Conservation (phyloP, 2,888 invertebrate species). For the Bibio marci region DNA sequence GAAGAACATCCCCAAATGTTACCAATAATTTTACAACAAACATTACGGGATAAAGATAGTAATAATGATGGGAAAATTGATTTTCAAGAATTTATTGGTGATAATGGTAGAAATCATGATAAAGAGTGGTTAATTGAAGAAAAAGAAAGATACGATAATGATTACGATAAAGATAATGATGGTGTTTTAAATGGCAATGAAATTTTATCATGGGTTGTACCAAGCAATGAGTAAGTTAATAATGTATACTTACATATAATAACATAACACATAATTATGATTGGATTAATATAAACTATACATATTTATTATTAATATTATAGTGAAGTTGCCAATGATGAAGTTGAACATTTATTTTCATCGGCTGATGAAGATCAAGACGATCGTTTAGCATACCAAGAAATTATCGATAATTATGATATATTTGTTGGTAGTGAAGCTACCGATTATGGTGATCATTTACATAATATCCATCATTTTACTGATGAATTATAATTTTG, state of each 20-base stretch:
- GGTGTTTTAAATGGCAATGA: constrained; percentile 63
- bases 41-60: constrained; percentile 68
- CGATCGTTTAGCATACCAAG: constrained; percentile 56
- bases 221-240: constrained; percentile 63
- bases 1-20: constrained; percentile 86
- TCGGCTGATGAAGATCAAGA: constrained; percentile 76
- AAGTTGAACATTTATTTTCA: constrained; percentile 78
- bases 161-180: constrained; percentile 71
- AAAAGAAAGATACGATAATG: constrained; percentile 70
- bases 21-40: constrained; percentile 58
- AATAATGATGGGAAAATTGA: constrained; percentile 71
- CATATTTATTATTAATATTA: constrained; percentile 12
- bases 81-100: constrained; percentile 39
- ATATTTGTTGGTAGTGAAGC: constrained; percentile 88
- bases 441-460: constrained; percentile 72
- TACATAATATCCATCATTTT: constrained; percentile 66
- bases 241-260: neutral
- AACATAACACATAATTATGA: neutral
- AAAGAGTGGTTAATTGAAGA: constrained; percentile 55
- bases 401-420: constrained; percentile 70
- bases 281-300: neutral
- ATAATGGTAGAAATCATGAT: constrained; percentile 41
- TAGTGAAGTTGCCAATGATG: constrained; percentile 75
- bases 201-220: constrained; percentile 77
- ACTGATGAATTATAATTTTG: constrained; percentile 57